A percentile compares a stretch with the other conserved stretches of the same genome.
Evolutionary conservation across 2,888 invertebrate species (phyloP).

Genomic region (Epinotia demarniana): DNA sequence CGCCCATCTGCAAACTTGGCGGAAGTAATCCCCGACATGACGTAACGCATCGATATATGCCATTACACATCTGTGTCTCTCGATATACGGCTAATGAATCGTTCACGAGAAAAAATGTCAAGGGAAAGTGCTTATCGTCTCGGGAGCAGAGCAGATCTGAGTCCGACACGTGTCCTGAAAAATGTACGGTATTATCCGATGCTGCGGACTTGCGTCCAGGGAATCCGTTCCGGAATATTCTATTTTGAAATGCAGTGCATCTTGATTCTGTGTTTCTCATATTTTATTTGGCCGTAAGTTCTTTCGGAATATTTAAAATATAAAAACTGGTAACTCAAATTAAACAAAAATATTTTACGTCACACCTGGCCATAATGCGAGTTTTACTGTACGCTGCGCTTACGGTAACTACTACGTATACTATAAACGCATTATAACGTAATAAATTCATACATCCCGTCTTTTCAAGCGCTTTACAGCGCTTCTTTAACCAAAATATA

Average conservation of each 20-base stretch:
- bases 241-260: neutral
- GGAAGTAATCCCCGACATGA: slow-evolving; percentile 29
- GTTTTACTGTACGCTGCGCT: too few relatives aligned
- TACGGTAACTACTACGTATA: too few relatives aligned
- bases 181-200: neutral
- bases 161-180: neutral
- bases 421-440: too few relatives aligned
- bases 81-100: slow-evolving; percentile 14
- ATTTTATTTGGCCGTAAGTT: neutral
- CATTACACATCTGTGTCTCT: slow-evolving; percentile 28
- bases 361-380: too few relatives aligned
- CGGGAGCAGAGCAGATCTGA: neutral
- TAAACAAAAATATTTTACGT: too few relatives aligned
- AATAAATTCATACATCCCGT: too few relatives aligned
- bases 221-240: neutral
- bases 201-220: neutral
- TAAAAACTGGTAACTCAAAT: neutral
- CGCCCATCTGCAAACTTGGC: slow-evolving; percentile 32
- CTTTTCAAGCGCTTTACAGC: too few relatives aligned
- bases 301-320: neutral
- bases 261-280: neutral
- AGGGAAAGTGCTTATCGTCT: neutral
- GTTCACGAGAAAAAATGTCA: slow-evolving; percentile 1
- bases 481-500: too few relatives aligned
- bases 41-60: slow-evolving; percentile 35